Base-by-base conservation (phyloP, 2,888 invertebrate genomes). In the Dolichomitus sp. region DNA sequence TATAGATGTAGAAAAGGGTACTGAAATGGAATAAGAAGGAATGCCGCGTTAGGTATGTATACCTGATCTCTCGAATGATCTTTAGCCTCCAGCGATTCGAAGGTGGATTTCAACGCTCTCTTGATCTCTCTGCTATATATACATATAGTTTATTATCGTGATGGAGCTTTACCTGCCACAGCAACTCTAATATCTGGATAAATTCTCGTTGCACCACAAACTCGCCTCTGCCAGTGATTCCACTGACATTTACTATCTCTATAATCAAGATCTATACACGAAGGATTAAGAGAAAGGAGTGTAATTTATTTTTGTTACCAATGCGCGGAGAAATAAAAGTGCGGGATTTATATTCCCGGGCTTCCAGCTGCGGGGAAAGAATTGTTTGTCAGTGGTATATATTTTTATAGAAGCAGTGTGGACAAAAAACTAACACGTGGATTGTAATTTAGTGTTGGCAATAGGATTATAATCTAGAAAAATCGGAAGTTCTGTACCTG, bases 241-340 rank as follows among this genome's bases (percentile, higher is more conserved):
- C 37, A 37, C 68, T 30, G 73, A 63, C 59, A 65, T 57, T 52
- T 19, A 23, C 68, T 50, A 78, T 73, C 33, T 69, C 50, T 69
- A 69, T 81, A 73, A 78, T 65, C 54, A 69, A 78, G 52, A 73
- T 69, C 27, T 37, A 52, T 45, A 59, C 17, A 59, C 48, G 73
- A 52, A 37, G 54, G 68, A 78, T 69, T 50, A 78, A 73, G 45
- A 69, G 74, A 54, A 23, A 42, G 42, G 57, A 52, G 33, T 45
- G 68, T 50, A 65, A 73, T 81, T 19, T 68, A 37, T 73, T 70
- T 54, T 59, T 63, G 19, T 54, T 65, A 19, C 19, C 23, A 72
- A 72, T 33, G 23, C 37, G 48, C 70, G 12, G 57, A 19, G 17
- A 59, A 14, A 45, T 45, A 57, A 27, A 30, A 59, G 17, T 12